These are phyloP conservation scores for Rhincodon typus DNA, from an alignment of 2,797 vertebrate species.

Conservation along the genomic window DNA sequence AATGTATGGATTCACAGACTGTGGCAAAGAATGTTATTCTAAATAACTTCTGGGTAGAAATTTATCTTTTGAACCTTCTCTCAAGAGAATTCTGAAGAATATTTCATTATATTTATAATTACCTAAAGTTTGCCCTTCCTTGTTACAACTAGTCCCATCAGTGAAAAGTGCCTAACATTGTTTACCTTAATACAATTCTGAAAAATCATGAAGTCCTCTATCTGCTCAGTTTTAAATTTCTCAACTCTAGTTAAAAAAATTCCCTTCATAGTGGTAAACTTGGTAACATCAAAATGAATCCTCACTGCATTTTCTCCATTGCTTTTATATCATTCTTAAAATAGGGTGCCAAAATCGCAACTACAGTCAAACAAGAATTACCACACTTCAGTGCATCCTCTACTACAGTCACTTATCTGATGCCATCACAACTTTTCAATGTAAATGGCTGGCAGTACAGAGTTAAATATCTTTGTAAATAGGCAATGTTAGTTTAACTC, in stretches of 20 bases:
- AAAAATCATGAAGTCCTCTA: not conserved
- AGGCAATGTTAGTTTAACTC: not conserved
- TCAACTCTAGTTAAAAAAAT: not conserved
- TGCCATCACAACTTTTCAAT: not conserved
- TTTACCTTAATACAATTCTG: not conserved
- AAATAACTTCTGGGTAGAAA: not conserved
- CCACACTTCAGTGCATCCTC: not conserved
- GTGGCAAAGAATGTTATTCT: not conserved
- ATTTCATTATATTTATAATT: not conserved
- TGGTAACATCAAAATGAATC: not conserved
- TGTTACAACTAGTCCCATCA: not conserved
- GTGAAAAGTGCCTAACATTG: not conserved
- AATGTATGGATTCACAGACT: not conserved
- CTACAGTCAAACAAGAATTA: not conserved
- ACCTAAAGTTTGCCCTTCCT: not conserved
- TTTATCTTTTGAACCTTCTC: not conserved
- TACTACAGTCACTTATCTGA: not conserved
- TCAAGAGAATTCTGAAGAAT: too few species aligned
- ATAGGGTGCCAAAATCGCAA: not conserved
- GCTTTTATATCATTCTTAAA: not conserved
- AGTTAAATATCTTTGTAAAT: not conserved
- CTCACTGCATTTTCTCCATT: not conserved
- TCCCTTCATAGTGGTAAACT: not conserved
- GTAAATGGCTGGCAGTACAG: not conserved
- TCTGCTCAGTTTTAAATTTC: not conserved